A percentile compares a stretch with the other conserved stretches of the same genome.
These are phyloP conservation scores for Pelochelys cantorii DNA, from an alignment of 2,797 vertebrate species.

Conservation along the genomic window DNA sequence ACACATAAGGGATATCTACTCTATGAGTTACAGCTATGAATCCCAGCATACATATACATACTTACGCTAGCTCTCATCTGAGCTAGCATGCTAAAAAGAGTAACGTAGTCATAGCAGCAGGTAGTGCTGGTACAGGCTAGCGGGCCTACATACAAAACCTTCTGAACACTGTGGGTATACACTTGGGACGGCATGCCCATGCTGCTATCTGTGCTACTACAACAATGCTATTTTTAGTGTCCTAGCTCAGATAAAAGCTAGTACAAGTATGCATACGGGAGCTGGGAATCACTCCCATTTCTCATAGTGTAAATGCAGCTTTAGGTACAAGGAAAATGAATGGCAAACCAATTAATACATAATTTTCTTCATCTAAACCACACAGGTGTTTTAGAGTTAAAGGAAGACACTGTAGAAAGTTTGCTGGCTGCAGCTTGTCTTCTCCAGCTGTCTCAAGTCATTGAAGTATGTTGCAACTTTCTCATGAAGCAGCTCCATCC, in stretches of 20 bases:
- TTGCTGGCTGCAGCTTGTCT: constrained; percentile 96
- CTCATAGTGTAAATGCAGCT: background rate
- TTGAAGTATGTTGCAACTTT: constrained; percentile 98
- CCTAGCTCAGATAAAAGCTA: background rate
- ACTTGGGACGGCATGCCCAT: background rate
- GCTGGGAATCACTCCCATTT: background rate
- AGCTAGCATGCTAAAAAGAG: background rate
- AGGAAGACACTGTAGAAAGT: constrained; percentile 97
- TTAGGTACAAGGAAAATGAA: background rate
- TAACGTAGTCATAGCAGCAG: background rate
- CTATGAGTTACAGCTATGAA: background rate
- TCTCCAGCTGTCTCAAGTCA: constrained; percentile 96
- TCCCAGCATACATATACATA: background rate
- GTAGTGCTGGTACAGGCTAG: background rate
- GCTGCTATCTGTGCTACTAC: background rate
- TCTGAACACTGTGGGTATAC: background rate
- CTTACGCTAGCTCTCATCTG: background rate
- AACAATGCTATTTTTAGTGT: background rate
- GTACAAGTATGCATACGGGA: fast-evolving
- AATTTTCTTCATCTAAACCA: constrained; percentile 37
- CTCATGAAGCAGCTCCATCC: constrained; percentile 98
- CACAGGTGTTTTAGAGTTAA: constrained; percentile 93
- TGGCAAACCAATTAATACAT: background rate
- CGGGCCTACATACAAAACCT: background rate
- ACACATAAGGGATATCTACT: background rate